Percentiles rank a stretch among this genome's conserved stretches.
Conservation (phyloP, 1,140 invertebrate species). For the Planococcus citri region DNA sequence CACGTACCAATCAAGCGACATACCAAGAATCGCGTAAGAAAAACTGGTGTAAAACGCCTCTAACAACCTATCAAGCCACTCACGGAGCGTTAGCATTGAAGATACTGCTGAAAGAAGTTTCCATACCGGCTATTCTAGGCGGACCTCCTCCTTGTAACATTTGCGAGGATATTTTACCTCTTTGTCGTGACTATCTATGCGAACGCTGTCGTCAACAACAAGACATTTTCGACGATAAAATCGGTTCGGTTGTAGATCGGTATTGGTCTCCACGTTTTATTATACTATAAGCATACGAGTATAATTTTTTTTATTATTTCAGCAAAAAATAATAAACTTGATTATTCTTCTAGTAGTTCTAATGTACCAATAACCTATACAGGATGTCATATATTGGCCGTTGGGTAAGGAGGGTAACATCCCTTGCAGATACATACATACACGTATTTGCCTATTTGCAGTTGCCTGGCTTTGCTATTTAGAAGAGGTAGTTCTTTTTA, state of each 20-base stretch:
- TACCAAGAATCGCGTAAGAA: background rate
- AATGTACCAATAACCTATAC: no score
- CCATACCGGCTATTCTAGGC: background rate
- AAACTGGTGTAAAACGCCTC: background rate
- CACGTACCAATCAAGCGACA: background rate
- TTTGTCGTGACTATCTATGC: background rate
- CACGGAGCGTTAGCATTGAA: background rate
- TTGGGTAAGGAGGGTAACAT: no score
- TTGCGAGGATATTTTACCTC: background rate
- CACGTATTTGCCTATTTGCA: no score
- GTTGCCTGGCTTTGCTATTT: no score
- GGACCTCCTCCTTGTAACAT: background rate
- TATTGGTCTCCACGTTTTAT: background rate
- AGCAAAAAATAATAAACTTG: background rate
- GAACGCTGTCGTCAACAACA: background rate
- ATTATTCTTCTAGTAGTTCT: no score
- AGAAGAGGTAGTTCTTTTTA: no score
- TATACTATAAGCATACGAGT: background rate
- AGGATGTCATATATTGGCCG: no score
- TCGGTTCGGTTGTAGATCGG: background rate
- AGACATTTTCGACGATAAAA: background rate
- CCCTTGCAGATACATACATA: no score
- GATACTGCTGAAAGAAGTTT: no score
- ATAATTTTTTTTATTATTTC: background rate
- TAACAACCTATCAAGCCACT: background rate